Evolutionary conservation across 2,113 vertebrate species (phyloP), one percentile per base, ranked within the genome.

Genomic region (Varanus salvator): DNA sequence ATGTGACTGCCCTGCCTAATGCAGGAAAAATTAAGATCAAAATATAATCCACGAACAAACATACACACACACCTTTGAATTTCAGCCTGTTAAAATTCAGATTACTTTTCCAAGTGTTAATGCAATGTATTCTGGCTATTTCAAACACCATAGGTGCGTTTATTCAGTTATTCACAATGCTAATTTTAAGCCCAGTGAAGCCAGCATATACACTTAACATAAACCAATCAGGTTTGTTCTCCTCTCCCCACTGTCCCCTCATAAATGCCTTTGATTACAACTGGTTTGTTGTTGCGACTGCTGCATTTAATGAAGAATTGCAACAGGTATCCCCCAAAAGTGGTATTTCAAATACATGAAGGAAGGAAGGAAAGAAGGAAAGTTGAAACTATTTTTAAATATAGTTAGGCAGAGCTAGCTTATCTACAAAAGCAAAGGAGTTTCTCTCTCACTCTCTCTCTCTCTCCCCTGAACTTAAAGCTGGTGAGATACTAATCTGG

Each of bases 121-220:
- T 92, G 93, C 87, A 95, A 92, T 91, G 90, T 91, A 84, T 23
- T 91, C 57, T 82, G 48, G 93, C 93, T 87, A 92, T 92, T 93
- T 95, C 93, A 92, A 92, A 93, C 89, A 94, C 93, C 92, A 76
- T 94, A 93, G 93, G 91, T 80, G 87, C 92, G 94, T 94, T 87
- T 93, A 95, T 95, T 95, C 93, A 57, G 94, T 94, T 92, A 90
- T 94, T 93, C 93, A 92, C 94, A 93, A 93, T 93, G 94, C 85
- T 78, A 90, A 94, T 91, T 91, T 93, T 92, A 76, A 44, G 19
- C 5, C 34, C 93, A 92, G 91, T 90, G 90, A 96, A 95, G 93
- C 83, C 71, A 91, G 94, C 85, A 91, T 92, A 91, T 92, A 95
- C 93, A 92, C 94, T 94, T 94, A 95, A 92, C 87, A 89, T 90